A percentile compares a stretch with the other conserved stretches of the same genome.
These are phyloP conservation scores for Heteromurus nitidus DNA, from an alignment of 2,888 invertebrate species.

Conservation along the genomic window DNA sequence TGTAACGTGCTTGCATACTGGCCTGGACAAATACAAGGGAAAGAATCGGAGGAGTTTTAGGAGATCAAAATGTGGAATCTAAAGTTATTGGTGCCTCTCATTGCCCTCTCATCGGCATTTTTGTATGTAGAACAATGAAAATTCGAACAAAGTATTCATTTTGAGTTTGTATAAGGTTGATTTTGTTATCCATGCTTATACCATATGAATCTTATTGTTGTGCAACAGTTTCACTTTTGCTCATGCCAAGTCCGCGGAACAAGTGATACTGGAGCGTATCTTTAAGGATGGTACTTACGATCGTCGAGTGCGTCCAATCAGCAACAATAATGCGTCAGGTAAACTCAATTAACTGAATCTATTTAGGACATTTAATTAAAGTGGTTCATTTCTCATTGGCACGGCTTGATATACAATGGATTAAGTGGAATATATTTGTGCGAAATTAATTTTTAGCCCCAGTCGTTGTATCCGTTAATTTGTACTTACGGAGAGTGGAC, in stretches of 20 bases:
- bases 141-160: no score
- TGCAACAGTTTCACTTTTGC: no score
- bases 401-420: background rate
- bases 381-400: background rate
- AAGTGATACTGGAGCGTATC: constrained; percentile 42
- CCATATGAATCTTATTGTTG: no score
- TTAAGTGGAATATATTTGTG: background rate
- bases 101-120: no score
- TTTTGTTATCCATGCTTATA: no score
- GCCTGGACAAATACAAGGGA: no score
- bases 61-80: no score
- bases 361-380: background rate
- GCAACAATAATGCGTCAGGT: constrained; percentile 29
- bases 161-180: no score
- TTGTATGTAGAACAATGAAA: no score
- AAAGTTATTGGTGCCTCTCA: no score
- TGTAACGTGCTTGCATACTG: no score
- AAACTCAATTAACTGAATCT: background rate
- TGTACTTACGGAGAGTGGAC: constrained; percentile 75
- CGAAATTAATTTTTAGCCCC: constrained; percentile 40
- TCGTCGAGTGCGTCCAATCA: constrained; percentile 36
- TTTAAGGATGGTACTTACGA: constrained; percentile 43
- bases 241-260: constrained; percentile 32
- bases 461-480: constrained; percentile 74
- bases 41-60: no score